Evolutionary conservation across 2,888 invertebrate species (phyloP).

Genomic region (Ptilodon capucinus): DNA sequence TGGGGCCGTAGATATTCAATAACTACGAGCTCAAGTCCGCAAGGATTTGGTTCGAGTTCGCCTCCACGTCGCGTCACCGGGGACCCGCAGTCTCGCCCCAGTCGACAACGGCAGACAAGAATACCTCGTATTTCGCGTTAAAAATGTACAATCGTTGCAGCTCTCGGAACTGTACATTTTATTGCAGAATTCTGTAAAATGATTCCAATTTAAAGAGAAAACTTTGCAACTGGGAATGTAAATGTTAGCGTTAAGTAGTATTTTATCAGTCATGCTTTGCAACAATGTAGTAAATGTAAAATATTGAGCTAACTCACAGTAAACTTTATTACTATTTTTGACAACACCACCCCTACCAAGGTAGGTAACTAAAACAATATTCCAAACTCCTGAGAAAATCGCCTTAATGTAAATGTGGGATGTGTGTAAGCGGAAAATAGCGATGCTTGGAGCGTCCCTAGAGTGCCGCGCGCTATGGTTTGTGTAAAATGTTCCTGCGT

Average conservation of each 20-base stretch:
- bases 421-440: slow-evolving; percentile 17
- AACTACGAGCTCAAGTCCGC: neutral
- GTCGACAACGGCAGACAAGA: neutral
- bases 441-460: slow-evolving; percentile 3
- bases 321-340: no score
- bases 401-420: slow-evolving; percentile 7
- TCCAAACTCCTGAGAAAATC: neutral
- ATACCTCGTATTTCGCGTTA: neutral
- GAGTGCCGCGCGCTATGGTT: slow-evolving; percentile 22
- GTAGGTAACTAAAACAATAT: neutral
- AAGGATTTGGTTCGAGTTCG: neutral
- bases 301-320: no score
- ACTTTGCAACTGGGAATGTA: no score
- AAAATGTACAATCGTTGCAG: neutral
- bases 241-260: no score
- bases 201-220: no score
- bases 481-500: slow-evolving; percentile 18
- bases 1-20: neutral
- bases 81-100: neutral
- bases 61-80: neutral
- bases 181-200: neutral
- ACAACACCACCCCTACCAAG: no score
- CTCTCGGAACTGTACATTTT: neutral
- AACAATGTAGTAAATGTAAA: no score
- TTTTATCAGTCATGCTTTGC: no score